Evolutionary conservation across 2,888 invertebrate genomes (phyloP).

Genomic region (Thysanoteuthis rhombus): DNA sequence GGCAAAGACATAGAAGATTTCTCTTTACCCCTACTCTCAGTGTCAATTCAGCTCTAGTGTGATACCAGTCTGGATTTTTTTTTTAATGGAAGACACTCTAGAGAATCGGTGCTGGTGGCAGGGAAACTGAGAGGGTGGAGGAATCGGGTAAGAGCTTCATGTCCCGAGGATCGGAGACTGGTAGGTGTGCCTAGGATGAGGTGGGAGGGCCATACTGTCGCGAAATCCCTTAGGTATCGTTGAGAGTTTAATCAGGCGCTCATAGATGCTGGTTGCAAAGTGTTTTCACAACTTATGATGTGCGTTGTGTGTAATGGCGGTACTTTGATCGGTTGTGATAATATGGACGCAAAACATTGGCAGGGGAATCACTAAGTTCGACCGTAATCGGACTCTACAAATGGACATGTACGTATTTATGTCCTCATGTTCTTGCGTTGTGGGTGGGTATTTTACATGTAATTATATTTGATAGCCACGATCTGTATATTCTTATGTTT

Average conservation of each 20-base stretch:
- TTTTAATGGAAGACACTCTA: background rate
- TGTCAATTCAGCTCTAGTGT: background rate
- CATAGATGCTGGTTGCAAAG: background rate
- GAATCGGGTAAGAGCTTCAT: background rate
- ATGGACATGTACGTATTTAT: background rate
- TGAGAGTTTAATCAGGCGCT: background rate
- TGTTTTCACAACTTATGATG: background rate
- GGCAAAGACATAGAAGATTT: background rate
- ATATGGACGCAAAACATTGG: background rate
- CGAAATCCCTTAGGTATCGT: background rate
- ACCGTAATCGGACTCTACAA: background rate
- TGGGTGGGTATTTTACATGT: background rate
- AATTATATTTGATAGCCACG: too few species aligned
- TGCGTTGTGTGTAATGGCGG: background rate
- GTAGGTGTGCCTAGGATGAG: background rate
- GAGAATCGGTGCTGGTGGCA: background rate
- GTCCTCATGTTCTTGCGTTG: background rate
- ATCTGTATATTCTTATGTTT: too few species aligned
- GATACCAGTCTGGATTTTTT: too few species aligned
- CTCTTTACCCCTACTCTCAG: background rate
- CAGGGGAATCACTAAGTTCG: background rate
- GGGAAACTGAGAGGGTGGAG: background rate
- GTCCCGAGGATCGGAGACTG: background rate
- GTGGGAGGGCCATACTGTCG: background rate
- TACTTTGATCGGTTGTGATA: background rate